Percentiles rank a stretch among this genome's conserved stretches.
Evolutionary conservation across 1,140 invertebrate species (phyloP).

Genomic region (Achatina immaculata): DNA sequence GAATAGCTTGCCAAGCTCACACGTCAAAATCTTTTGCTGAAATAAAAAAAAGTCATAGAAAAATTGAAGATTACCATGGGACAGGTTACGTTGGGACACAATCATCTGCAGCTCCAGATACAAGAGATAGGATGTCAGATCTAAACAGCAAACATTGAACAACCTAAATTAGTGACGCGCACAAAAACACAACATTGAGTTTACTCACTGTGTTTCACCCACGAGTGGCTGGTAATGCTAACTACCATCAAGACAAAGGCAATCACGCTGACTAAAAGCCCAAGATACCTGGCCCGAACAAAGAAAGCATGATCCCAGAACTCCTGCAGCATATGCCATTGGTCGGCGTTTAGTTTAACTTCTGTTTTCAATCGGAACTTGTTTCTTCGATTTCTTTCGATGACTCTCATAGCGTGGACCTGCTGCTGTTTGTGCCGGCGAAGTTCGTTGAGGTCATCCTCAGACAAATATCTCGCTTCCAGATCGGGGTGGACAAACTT

Average conservation of each 20-base stretch:
- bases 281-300: conserved; percentile 57
- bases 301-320: conserved; percentile 68
- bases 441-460: conserved; percentile 64
- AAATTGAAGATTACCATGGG: no score
- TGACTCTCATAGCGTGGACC: conserved; percentile 57
- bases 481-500: conserved; percentile 67
- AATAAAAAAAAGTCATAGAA: no score
- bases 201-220: conserved; percentile 59
- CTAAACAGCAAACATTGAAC: no score
- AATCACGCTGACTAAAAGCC: conserved; percentile 57
- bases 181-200: no score
- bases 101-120: no score
- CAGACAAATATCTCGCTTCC: conserved; percentile 61
- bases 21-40: no score
- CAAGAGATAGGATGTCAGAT: no score
- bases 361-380: conserved; percentile 49
- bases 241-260: conserved; percentile 52
- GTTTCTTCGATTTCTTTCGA: conserved; percentile 60
- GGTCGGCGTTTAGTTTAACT: conserved; percentile 55
- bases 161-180: no score
- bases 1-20: no score
- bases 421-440: conserved; percentile 60
- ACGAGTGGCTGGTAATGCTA: conserved; percentile 53
- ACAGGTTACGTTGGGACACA: no score
- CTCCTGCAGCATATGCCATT: conserved; percentile 61